A percentile compares a stretch with the other conserved stretches of the same genome.
These are phyloP conservation scores for Penaeus japonicus DNA, from an alignment of 1,140 invertebrate genomes.

Conservation along the genomic window DNA sequence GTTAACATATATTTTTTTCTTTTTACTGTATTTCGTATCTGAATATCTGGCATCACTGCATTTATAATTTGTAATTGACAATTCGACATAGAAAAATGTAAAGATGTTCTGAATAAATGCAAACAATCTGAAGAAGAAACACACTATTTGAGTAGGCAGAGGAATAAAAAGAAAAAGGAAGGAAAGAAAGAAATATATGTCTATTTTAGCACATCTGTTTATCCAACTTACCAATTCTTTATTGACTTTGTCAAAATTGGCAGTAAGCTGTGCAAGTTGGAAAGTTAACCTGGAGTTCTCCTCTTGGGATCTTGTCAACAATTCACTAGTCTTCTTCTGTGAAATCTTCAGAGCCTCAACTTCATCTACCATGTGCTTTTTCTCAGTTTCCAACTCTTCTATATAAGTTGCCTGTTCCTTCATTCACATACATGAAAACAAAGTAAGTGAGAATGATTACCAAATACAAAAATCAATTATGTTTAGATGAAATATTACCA, in stretches of 20 bases:
- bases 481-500: too few species aligned
- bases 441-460: not conserved
- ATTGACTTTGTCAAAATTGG: slow-evolving; percentile 16
- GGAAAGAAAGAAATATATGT: too few species aligned
- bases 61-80: too few species aligned
- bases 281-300: slow-evolving; percentile 46
- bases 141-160: too few species aligned
- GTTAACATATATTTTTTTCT: too few species aligned
- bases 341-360: slow-evolving; percentile 23
- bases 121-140: too few species aligned
- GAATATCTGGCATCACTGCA: too few species aligned
- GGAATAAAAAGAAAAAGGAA: too few species aligned
- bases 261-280: slow-evolving; percentile 45
- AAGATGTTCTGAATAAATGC: too few species aligned
- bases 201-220: too few species aligned
- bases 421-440: not conserved
- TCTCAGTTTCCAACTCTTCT: slow-evolving; percentile 33
- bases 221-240: slow-evolving; percentile 49
- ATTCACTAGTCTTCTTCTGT: slow-evolving; percentile 41
- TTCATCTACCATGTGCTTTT: slow-evolving; percentile 16
- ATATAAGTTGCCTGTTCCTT: slow-evolving; percentile 42
- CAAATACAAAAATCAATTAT: not conserved
- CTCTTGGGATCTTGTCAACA: slow-evolving; percentile 9
- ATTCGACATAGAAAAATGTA: too few species aligned
- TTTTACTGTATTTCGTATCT: too few species aligned